These are phyloP conservation scores for Drosophila histrio DNA, from an alignment of 2,888 invertebrate genomes.

Conservation along the genomic window DNA sequence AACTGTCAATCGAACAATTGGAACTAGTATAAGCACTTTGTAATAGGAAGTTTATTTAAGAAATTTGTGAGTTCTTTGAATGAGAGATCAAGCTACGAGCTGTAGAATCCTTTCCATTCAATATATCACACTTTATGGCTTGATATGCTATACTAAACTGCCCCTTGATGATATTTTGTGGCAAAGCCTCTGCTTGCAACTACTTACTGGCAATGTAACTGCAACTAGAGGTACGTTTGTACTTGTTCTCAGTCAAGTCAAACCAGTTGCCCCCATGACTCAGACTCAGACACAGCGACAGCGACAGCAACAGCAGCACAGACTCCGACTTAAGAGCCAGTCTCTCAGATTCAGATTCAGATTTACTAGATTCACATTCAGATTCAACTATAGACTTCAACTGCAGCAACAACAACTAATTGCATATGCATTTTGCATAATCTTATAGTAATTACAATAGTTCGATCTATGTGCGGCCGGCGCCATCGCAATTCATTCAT, in stretches of 20 bases:
- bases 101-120: too few species aligned
- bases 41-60: too few species aligned
- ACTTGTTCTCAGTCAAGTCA: conserved; percentile 69
- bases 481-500: conserved; percentile 64
- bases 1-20: too few species aligned
- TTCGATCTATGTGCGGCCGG: conserved; percentile 55
- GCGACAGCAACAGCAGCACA: neutral
- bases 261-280: conserved; percentile 74
- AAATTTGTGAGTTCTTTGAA: too few species aligned
- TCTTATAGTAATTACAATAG: conserved; percentile 76
- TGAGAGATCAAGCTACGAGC: too few species aligned
- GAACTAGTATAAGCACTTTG: too few species aligned
- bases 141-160: neutral
- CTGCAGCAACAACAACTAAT: conserved; percentile 39
- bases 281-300: conserved; percentile 30
- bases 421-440: conserved; percentile 73
- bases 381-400: conserved; percentile 5
- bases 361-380: neutral
- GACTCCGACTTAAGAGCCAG: conserved; percentile 6
- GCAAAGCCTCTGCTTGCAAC: conserved; percentile 36
- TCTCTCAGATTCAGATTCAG: conserved; percentile 3
- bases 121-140: too few species aligned
- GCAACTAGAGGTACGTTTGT: conserved; percentile 44
- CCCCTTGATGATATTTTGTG: neutral
- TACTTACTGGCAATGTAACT: conserved; percentile 45